Evolutionary conservation across 2,113 vertebrate species (phyloP).

Genomic region (Tichodroma muraria): DNA sequence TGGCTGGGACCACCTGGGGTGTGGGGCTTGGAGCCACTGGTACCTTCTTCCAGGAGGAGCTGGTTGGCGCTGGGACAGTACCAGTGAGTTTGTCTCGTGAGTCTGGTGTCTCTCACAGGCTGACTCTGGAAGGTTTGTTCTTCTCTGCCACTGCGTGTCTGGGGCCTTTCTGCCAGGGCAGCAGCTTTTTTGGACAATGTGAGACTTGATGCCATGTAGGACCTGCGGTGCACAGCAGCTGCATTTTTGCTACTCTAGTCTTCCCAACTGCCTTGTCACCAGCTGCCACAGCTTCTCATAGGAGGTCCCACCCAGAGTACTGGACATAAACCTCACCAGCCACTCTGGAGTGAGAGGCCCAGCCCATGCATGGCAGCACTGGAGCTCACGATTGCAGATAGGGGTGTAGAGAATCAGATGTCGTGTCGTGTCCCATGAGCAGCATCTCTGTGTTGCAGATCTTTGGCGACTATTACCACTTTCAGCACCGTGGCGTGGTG

Average conservation of each 20-base stretch:
- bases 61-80: background rate
- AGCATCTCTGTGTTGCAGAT: conserved; percentile 70
- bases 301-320: background rate
- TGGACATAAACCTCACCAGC: background rate
- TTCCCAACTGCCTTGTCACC: background rate
- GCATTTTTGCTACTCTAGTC: background rate
- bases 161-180: background rate
- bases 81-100: background rate
- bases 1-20: background rate
- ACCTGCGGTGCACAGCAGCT: fast-evolving
- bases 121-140: background rate
- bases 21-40: background rate
- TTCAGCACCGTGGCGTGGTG: conserved; percentile 80
- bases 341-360: too few species aligned
- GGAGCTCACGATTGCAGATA: background rate
- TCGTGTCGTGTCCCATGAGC: background rate
- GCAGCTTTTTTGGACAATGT: background rate
- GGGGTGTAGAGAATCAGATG: fast-evolving
- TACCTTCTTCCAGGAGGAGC: too few species aligned
- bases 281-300: background rate
- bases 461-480: conserved; percentile 92
- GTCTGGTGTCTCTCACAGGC: background rate
- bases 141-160: background rate
- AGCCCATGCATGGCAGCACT: background rate
- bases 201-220: background rate